These are phyloP conservation scores for Clitarchus hookeri DNA, from an alignment of 2,888 invertebrate species.

Conservation along the genomic window DNA sequence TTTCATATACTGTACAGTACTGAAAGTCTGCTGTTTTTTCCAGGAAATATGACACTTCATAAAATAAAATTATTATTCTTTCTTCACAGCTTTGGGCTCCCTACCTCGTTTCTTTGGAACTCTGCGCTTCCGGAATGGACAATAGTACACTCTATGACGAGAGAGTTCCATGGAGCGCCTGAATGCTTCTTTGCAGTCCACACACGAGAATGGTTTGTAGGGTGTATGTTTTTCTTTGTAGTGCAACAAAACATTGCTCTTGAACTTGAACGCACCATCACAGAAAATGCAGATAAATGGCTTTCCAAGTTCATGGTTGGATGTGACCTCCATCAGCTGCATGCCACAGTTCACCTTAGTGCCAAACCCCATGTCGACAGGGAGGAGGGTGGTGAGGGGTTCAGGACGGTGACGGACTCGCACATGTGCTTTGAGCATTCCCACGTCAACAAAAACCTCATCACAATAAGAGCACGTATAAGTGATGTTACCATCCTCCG, in stretches of 20 bases:
- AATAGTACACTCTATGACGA: conserved; percentile 42
- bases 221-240: conserved; percentile 46
- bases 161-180: conserved; percentile 44
- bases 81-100: conserved; percentile 23
- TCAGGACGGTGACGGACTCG: conserved; percentile 33
- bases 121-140: conserved; percentile 35
- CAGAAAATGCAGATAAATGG: conserved; percentile 45
- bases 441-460: conserved; percentile 24
- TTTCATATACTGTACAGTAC: too few species aligned
- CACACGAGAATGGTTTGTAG: conserved; percentile 45
- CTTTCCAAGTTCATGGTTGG: conserved; percentile 41
- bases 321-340: conserved; percentile 41
- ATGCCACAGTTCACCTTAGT: conserved; percentile 40
- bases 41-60: background rate
- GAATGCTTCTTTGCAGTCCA: conserved; percentile 44
- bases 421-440: conserved; percentile 33
- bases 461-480: conserved; percentile 36
- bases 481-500: conserved; percentile 29
- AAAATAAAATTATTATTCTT: background rate
- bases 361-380: conserved; percentile 37
- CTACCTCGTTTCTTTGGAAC: conserved; percentile 17
- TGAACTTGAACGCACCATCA: conserved; percentile 44
- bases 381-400: conserved; percentile 35
- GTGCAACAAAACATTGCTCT: conserved; percentile 45
- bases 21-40: background rate